phyloP scores from a whole-genome alignment of 2,888 invertebrate species.

The Achlya flavicornis region DNA sequence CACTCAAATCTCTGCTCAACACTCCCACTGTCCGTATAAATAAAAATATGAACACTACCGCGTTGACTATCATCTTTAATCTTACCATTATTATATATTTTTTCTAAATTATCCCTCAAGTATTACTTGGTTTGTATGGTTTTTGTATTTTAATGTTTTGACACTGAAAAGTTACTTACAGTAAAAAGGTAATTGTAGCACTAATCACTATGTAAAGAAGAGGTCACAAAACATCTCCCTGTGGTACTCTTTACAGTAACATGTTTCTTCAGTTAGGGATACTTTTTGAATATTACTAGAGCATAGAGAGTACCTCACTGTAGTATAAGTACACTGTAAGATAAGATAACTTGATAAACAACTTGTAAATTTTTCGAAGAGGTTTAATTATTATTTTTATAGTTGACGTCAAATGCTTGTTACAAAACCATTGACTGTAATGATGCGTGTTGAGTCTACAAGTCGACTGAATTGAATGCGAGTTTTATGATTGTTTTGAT shows the following conservation, averaged over 20 bases:
- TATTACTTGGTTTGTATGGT: no score
- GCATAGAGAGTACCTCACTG: no score
- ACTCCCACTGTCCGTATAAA: slow-evolving; percentile 41
- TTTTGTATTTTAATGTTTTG: no score
- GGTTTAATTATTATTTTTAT: not conserved
- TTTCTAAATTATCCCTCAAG: no score
- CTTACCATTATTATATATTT: slow-evolving; percentile 21
- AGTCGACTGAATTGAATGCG: slow-evolving; percentile 34
- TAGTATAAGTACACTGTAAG: not conserved
- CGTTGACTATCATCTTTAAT: slow-evolving; percentile 22
- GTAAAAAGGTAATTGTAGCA: not conserved
- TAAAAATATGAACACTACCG: slow-evolving; percentile 37
- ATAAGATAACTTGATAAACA: not conserved
- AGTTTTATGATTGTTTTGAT: slow-evolving; percentile 34
- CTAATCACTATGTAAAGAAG: not conserved
- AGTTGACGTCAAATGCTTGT: not conserved
- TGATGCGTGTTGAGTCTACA: slow-evolving; percentile 13
- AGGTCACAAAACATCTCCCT: not conserved
- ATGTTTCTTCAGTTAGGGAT: not conserved
- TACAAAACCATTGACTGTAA: not conserved
- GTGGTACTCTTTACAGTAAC: not conserved
- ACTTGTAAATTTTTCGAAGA: not conserved
- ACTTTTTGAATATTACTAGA: not conserved
- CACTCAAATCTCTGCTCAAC: slow-evolving; percentile 59
- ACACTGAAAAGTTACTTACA: not conserved